phyloP scores from a whole-genome alignment of 2,797 vertebrate species.

The Aselliscus stoliczkanus region DNA sequence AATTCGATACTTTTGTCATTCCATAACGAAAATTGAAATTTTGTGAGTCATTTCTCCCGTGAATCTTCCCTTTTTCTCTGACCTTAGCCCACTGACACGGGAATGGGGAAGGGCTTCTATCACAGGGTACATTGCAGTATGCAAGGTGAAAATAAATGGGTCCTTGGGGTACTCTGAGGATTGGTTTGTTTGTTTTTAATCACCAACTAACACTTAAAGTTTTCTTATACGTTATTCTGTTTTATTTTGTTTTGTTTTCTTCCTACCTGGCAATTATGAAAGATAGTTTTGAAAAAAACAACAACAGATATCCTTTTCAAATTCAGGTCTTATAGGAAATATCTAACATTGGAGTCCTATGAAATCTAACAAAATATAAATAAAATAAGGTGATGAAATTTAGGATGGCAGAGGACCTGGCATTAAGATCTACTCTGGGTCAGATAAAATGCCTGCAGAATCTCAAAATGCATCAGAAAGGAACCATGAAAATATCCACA shows the following conservation, averaged over 20 bases:
- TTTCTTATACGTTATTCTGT: neutral
- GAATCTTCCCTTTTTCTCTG: neutral
- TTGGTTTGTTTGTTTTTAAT: neutral
- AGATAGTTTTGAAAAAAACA: neutral
- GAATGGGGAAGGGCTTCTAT: neutral
- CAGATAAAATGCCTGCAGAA: neutral
- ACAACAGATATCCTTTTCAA: neutral
- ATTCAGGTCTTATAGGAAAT: neutral
- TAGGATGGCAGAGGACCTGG: neutral
- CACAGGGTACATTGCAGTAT: rapidly evolving
- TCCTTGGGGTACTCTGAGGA: too few relatives aligned
- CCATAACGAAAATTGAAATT: neutral
- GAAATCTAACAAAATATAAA: neutral
- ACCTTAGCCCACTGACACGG: neutral
- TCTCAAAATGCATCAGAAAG: neutral
- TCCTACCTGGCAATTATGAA: neutral
- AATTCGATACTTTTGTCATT: neutral
- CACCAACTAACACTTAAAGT: neutral
- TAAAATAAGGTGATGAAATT: neutral
- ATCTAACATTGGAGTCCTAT: neutral
- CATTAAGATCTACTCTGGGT: neutral
- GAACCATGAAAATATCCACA: neutral
- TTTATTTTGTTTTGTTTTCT: neutral
- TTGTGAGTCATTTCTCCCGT: neutral
- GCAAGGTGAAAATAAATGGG: neutral